Conservation (phyloP, 2,797 vertebrate species). For the Propithecus perrieri region DNA sequence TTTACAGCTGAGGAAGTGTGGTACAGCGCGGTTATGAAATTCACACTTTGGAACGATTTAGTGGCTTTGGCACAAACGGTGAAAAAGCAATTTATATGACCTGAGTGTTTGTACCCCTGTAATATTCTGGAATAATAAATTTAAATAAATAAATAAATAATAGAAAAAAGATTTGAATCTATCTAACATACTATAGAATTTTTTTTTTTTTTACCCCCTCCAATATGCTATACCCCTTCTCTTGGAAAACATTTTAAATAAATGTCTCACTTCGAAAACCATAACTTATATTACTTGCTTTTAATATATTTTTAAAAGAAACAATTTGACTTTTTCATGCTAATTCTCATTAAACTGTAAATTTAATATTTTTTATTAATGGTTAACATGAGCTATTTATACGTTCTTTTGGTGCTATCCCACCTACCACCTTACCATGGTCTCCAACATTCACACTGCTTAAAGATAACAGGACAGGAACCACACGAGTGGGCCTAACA, state of each 20-base stretch:
- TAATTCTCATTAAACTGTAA: neutral
- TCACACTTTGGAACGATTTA: neutral
- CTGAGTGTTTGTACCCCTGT: no score
- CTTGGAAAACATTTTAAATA: neutral
- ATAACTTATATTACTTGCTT: neutral
- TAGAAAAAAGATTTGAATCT: neutral
- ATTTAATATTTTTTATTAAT: neutral
- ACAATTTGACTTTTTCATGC: no score
- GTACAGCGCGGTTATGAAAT: neutral
- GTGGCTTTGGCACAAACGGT: no score
- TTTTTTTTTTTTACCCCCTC: neutral
- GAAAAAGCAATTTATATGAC: no score
- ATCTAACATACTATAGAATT: neutral
- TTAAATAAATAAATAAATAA: no score
- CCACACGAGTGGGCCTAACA: neutral
- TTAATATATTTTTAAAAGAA: neutral
- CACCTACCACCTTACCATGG: neutral
- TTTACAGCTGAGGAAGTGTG: neutral
- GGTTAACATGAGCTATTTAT: neutral
- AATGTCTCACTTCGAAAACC: neutral
- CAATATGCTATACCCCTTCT: neutral
- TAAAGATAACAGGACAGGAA: neutral
- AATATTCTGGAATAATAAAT: no score
- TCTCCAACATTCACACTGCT: neutral
- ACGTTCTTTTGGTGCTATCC: neutral